These are phyloP conservation scores for Callosobruchus maculatus DNA, from an alignment of 2,888 invertebrate species.

Conservation along the genomic window DNA sequence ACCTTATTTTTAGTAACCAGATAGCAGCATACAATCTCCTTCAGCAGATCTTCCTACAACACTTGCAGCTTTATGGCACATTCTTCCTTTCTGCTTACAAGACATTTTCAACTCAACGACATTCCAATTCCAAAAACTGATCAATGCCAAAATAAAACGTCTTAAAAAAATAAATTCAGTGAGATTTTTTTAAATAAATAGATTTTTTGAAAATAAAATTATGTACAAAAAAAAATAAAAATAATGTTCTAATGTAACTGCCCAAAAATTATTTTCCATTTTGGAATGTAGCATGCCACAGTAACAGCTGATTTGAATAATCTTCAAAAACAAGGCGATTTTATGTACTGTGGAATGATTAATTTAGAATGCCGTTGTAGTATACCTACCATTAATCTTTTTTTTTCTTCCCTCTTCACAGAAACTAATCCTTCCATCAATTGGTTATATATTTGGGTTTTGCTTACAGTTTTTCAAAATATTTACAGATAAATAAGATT, in stretches of 20 bases:
- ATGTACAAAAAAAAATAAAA: not conserved
- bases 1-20: not conserved
- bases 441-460: not conserved
- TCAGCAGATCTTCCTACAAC: not conserved
- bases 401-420: not conserved
- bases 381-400: not conserved
- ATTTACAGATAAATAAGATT: not conserved
- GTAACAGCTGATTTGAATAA: too few species aligned
- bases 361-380: not conserved
- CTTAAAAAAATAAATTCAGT: not conserved
- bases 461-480: not conserved
- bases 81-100: not conserved
- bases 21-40: not conserved
- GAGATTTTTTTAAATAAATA: not conserved
- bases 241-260: not conserved
- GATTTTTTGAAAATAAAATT: not conserved
- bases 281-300: not conserved
- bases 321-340: too few species aligned
- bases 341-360: not conserved
- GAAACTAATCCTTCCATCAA: not conserved
- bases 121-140: not conserved
- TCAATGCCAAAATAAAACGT: not conserved
- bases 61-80: not conserved
- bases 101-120: not conserved
- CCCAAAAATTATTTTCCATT: not conserved